A percentile compares a stretch with the other conserved stretches of the same genome.
Conservation (phyloP, 1,140 invertebrate species). For the Stegodyphus mimosarum region DNA sequence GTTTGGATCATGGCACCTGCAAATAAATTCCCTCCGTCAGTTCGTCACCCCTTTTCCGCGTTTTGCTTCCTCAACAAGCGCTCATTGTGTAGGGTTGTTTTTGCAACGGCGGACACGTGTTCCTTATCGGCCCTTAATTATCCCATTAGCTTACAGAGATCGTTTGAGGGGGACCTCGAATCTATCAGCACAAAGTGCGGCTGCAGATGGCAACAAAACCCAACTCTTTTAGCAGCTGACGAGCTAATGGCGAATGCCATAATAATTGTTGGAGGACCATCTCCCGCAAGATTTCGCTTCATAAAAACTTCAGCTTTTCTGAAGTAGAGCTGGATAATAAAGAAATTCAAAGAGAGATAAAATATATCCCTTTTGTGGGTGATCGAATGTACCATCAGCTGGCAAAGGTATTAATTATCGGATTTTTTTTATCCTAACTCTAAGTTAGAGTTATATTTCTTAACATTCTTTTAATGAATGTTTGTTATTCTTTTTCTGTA, state of each 20-base stretch:
- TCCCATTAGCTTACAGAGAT: constrained; percentile 35
- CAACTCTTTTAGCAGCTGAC: constrained; percentile 1
- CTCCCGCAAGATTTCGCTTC: background rate
- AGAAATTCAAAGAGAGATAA: too few relatives aligned
- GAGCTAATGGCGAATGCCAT: background rate
- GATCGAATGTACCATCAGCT: too few relatives aligned
- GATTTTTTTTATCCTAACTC: too few relatives aligned
- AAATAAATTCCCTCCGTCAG: background rate
- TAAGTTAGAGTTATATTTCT: too few relatives aligned
- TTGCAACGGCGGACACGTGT: constrained; percentile 34
- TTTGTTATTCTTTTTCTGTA: too few relatives aligned
- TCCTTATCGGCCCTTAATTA: constrained; percentile 45
- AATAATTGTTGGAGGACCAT: background rate
- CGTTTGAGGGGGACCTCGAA: constrained; percentile 20
- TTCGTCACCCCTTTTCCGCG: background rate
- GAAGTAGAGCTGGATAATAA: too few relatives aligned
- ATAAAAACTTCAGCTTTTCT: background rate
- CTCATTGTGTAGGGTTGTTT: constrained; percentile 36
- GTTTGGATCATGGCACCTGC: background rate
- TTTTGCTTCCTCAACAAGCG: constrained; percentile 13
- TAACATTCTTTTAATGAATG: too few relatives aligned
- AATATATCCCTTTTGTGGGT: too few relatives aligned
- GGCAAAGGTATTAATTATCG: too few relatives aligned
- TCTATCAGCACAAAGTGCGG: constrained; percentile 22
- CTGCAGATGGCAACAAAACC: constrained; percentile 27